Evolutionary conservation across 2,113 vertebrate species (phyloP), one percentile per base, ranked within the genome.

Genomic region (Nothoprocta perdicaria): DNA sequence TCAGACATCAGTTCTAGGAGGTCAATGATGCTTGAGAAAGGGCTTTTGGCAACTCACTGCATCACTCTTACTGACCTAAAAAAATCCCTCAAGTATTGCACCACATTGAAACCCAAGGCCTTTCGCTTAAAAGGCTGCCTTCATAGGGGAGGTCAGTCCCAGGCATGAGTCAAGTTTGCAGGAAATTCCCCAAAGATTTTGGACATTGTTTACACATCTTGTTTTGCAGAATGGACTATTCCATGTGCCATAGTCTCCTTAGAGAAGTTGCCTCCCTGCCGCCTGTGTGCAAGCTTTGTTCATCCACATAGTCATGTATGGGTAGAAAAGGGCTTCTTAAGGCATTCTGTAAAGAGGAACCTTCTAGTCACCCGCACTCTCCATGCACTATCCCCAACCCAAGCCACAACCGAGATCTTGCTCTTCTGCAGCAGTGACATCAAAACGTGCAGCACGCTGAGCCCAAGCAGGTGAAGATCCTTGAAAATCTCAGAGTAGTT

Each of bases 131-230:
- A 78, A 86, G 48, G 14, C 58, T 90, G 78, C 65, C 40, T 60
- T 82, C 35, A 72, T 3, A 45, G 45, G 4, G 2, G 14, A 75
- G 40, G 76, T 5, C 62, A 82, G 78, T 41, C 72, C 40, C 26
- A 84, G 75, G 57, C 78, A 53, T 0, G 21, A 74, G 78, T 79
- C 79, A 93, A 80, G 40, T 69, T 45, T 61, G 61, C 66, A 92
- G 74, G 46, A 93, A 88, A 88, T 55, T 60, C 31, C 62, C 87
- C 80, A 88, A 78, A 75, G 46, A 15, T 66, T 80, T 76, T 45
- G 84, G 84, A 53, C 46, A 50, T 43, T 45, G 27, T 38, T 43
- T 63, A 57, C 92, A 29, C 23, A 84, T 35, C 38, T 26, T 4
- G 10, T 43, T 55, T 90, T 90, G 23, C 43, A 90, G 21, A 63